Conservation (phyloP, 2,797 vertebrate genomes). For the Notamacropus eugenii region DNA sequence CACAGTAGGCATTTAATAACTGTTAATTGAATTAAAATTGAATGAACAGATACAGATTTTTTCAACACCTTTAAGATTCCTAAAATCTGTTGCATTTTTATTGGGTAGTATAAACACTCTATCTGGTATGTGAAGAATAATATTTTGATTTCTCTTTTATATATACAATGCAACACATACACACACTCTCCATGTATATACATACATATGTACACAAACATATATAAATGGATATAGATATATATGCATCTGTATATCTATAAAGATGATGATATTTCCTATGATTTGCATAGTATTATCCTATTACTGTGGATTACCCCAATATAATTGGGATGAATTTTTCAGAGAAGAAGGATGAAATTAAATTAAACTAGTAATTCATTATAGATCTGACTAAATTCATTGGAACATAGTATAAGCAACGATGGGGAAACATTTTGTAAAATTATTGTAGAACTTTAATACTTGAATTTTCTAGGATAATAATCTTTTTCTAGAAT, state of each 20-base stretch:
- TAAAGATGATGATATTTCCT: not conserved
- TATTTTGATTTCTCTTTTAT: not conserved
- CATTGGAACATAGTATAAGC: not conserved
- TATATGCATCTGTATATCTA: not conserved
- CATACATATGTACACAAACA: too few species aligned
- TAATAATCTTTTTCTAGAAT: not conserved
- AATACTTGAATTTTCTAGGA: not conserved
- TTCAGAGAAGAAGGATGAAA: not conserved
- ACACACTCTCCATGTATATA: too few species aligned
- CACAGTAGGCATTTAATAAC: not conserved
- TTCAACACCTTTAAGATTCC: not conserved
- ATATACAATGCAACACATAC: not conserved
- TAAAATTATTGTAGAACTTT: rapidly evolving
- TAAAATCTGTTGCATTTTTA: not conserved
- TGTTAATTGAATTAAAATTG: not conserved
- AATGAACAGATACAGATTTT: not conserved
- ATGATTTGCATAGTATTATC: rapidly evolving
- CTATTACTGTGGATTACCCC: not conserved
- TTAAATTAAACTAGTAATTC: not conserved
- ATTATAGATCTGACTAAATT: not conserved
- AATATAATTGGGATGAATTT: not conserved
- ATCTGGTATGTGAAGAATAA: not conserved
- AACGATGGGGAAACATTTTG: not conserved
- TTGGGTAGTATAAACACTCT: not conserved
- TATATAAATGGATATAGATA: too few species aligned